Conservation (phyloP, 2,888 invertebrate species). For the Pollenia amentaria region DNA sequence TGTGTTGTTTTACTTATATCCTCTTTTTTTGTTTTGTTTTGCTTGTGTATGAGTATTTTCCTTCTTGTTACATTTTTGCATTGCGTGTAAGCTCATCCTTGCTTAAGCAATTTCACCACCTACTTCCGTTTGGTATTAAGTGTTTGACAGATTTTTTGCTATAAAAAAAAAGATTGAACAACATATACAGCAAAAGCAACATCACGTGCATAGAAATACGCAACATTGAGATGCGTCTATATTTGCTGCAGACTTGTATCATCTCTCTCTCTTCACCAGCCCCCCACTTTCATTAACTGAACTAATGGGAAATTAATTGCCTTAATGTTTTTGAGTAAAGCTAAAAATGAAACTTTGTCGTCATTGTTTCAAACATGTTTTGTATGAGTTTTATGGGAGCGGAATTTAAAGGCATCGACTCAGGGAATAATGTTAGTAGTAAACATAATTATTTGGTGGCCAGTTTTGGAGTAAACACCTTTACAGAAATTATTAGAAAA, state of each 20-base stretch:
- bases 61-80: constrained; percentile 45
- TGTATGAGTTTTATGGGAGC: neutral
- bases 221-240: constrained; percentile 56
- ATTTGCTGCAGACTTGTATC: constrained; percentile 10
- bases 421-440: neutral
- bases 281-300: constrained; percentile 12
- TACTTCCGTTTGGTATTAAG: constrained; percentile 71
- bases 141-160: constrained; percentile 65
- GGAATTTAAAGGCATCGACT: constrained; percentile 23
- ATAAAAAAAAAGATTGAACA: constrained; percentile 4
- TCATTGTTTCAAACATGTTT: constrained; percentile 25
- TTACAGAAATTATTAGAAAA: too few species aligned
- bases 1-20: constrained; percentile 9
- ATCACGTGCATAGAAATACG: constrained; percentile 42
- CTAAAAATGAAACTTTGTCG: constrained; percentile 48
- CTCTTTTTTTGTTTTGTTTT: constrained; percentile 15
- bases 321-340: constrained; percentile 63
- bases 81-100: constrained; percentile 60
- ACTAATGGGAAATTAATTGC: constrained; percentile 77
- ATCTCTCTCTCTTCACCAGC: neutral
- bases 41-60: constrained; percentile 33
- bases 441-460: too few species aligned
- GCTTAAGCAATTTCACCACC: constrained; percentile 57
- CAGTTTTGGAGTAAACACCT: too few species aligned
- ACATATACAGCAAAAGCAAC: neutral